phyloP scores from a whole-genome alignment of 23 tunicate genomes.

The Clavelina lepadiformis region DNA sequence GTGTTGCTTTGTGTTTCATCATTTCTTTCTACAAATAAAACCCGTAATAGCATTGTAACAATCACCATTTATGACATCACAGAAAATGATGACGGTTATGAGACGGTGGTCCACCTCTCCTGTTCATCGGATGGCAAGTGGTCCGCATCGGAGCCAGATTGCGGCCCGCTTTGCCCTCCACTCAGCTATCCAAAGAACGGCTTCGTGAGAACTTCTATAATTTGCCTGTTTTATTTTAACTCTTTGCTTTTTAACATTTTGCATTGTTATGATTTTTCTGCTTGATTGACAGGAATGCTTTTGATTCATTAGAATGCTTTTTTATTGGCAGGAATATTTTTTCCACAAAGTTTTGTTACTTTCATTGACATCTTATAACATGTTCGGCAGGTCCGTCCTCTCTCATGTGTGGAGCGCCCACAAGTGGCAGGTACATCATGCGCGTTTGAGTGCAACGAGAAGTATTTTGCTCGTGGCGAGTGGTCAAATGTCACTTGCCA shows the following conservation, averaged over 20 bases:
- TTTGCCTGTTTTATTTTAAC: too few species aligned
- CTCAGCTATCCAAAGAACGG: slow-evolving; percentile 49
- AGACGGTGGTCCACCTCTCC: slow-evolving; percentile 10
- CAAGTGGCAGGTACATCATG: slow-evolving; percentile 48
- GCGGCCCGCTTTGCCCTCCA: slow-evolving; percentile 44
- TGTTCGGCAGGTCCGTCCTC: slow-evolving; percentile 30
- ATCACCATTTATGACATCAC: too few species aligned
- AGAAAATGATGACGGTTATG: slow-evolving; percentile 5
- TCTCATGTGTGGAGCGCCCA: slow-evolving; percentile 31
- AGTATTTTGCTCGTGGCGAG: slow-evolving; percentile 14
- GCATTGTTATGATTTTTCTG: too few species aligned
- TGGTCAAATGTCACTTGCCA: slow-evolving; percentile 24
- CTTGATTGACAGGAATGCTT: too few species aligned
- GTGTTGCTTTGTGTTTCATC: background rate
- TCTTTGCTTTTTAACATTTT: too few species aligned
- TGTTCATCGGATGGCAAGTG: slow-evolving; percentile 51
- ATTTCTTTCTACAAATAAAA: too few species aligned
- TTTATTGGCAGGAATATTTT: too few species aligned
- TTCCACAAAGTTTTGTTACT: background rate
- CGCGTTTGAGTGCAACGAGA: slow-evolving; percentile 28
- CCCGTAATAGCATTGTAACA: too few species aligned
- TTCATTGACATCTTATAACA: background rate
- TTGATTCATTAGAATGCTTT: too few species aligned
- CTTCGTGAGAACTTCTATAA: slow-evolving; percentile 41
- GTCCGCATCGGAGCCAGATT: slow-evolving; percentile 31